Base-by-base conservation (phyloP, 2,113 vertebrate species). In the Zapornia atra region DNA sequence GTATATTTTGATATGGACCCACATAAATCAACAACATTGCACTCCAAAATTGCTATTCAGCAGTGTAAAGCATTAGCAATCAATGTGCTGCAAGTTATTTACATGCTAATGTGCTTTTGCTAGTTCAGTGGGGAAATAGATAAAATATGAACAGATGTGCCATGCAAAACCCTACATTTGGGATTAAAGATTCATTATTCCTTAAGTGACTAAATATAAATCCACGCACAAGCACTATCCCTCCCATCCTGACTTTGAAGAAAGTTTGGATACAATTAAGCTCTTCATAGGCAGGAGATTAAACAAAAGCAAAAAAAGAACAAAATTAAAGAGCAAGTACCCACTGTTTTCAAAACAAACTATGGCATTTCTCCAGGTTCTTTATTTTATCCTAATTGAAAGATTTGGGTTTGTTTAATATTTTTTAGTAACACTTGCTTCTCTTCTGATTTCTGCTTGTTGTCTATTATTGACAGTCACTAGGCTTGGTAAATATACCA, bases 201-300 rank as follows among this genome's bases (percentile, higher is more conserved):
- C 20, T 82, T 44, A 86, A 69, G 12, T 82, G 25, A 73, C 44
- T 86, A 89, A 87, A 68, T 51, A 91, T 34, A 91, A 93, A 92
- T 50, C 33, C 68, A 76, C 48, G 82, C 26, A 90, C 15, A 73
- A 92, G 48, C 48, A 68, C 54, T 61, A 51, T 34, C 7, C 40
- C 33, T 91, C 59, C 42, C 26, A 21, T 87, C 79, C 33, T 34
- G 17, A 44, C 13, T 93, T 86, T 95, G 71, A 94, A 88, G 53
- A 34, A 84, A 86, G 61, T 86, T 96, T 85, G 73, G 69, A 90
- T 92, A 86, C 69, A 92, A 96, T 92, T 96, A 87, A 72, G 65
- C 88, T 93, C 72, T 79, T 90, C 69, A 59, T 20, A 92, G 59
- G 61, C 69, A 94, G 33, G 9, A 94, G 69, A 95, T 78, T 81